These are phyloP conservation scores for Campylomormyrus tamandua DNA, from an alignment of 2,113 vertebrate species.

Conservation along the genomic window DNA sequence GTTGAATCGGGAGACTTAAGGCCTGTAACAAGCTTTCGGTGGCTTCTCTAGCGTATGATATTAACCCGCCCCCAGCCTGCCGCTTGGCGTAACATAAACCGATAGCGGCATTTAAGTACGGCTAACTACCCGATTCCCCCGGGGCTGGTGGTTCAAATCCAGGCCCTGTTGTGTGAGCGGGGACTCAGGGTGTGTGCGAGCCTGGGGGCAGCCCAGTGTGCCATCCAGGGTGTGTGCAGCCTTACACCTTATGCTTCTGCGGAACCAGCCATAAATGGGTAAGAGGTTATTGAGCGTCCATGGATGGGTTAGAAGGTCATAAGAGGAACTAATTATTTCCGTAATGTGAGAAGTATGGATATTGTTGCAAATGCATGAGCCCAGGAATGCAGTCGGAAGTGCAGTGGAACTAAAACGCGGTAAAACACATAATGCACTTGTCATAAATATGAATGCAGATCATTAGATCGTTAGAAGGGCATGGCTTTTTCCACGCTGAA, in stretches of 20 bases:
- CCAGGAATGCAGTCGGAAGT: neutral
- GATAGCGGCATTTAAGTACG: neutral
- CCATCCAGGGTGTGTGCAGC: neutral
- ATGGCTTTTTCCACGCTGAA: neutral
- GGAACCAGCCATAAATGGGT: neutral
- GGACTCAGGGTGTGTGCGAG: neutral
- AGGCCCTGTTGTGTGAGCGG: neutral
- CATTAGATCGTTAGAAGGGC: neutral
- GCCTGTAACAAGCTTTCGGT: neutral
- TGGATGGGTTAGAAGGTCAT: neutral
- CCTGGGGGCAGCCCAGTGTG: neutral
- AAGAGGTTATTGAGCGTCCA: neutral
- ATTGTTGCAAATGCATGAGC: neutral
- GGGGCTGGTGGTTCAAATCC: neutral
- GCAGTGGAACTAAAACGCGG: neutral
- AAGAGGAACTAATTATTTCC: neutral
- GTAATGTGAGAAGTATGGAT: neutral
- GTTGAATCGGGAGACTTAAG: neutral
- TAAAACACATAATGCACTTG: neutral
- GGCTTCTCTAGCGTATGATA: neutral
- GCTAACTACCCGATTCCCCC: neutral
- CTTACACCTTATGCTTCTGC: neutral
- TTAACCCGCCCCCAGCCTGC: neutral
- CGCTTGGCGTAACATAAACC: neutral
- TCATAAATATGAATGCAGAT: neutral